These are phyloP conservation scores for Bellardia pandia DNA, from an alignment of 2,888 invertebrate genomes.

Conservation along the genomic window DNA sequence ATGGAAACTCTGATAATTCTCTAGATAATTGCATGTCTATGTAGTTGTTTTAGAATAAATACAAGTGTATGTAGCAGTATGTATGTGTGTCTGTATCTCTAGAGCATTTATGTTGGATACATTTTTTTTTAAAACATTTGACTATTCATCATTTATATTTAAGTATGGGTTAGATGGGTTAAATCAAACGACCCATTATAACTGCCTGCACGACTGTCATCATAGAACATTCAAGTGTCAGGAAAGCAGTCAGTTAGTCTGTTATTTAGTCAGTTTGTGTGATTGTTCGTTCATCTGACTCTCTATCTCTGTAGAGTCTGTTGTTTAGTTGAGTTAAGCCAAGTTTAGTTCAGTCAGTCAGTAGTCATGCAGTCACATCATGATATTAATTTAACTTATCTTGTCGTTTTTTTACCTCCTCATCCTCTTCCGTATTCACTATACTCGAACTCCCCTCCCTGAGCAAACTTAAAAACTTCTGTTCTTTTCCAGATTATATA, in stretches of 20 bases:
- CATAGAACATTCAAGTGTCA: constrained; percentile 34
- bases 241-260: constrained; percentile 30
- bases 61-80: not conserved
- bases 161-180: constrained; percentile 51
- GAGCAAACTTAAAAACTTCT: not conserved
- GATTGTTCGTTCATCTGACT: not conserved
- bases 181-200: constrained; percentile 44
- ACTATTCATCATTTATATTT: constrained; percentile 51
- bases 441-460: constrained; percentile 8
- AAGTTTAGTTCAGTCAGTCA: constrained; percentile 67
- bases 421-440: not conserved
- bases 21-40: not conserved
- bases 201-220: constrained; percentile 9
- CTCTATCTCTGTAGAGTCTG: constrained; percentile 1
- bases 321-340: constrained; percentile 40
- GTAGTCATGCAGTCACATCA: constrained; percentile 65
- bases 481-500: constrained; percentile 18
- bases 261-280: constrained; percentile 16
- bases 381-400: constrained; percentile 61
- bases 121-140: constrained; percentile 44
- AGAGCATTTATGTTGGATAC: constrained; percentile 54
- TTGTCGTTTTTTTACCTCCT: not conserved
- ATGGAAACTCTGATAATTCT: constrained; percentile 27
- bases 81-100: constrained; percentile 3
- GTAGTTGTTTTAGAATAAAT: constrained; percentile 10